Evolutionary conservation across 2,888 invertebrate species (phyloP).

Genomic region (Sphaeridia pumilis): DNA sequence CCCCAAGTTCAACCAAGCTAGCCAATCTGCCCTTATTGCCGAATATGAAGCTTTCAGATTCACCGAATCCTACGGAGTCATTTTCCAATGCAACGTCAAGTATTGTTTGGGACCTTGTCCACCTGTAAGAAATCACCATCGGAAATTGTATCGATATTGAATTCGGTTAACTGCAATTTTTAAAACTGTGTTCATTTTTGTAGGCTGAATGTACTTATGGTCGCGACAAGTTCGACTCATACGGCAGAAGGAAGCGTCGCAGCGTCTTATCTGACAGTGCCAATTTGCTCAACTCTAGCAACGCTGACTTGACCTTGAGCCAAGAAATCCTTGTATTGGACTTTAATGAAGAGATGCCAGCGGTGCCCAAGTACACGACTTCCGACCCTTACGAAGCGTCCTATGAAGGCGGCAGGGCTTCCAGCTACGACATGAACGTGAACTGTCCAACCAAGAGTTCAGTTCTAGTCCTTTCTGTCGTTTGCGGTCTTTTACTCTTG

Average conservation of each 20-base stretch:
- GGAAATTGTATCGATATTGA: too few relatives aligned
- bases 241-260: slow-evolving; percentile 79
- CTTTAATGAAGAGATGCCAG: slow-evolving; percentile 64
- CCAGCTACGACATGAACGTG: slow-evolving; percentile 8
- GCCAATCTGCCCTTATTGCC: slow-evolving; percentile 71
- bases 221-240: slow-evolving; percentile 76
- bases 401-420: slow-evolving; percentile 14
- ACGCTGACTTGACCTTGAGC: slow-evolving; percentile 82
- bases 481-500: slow-evolving; percentile 75
- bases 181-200: too few relatives aligned
- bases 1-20: slow-evolving; percentile 81
- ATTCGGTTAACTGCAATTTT: too few relatives aligned
- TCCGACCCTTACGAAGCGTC: slow-evolving; percentile 24
- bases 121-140: slow-evolving; percentile 61
- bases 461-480: slow-evolving; percentile 77
- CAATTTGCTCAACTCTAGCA: slow-evolving; percentile 47
- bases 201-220: slow-evolving; percentile 86
- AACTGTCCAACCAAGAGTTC: slow-evolving; percentile 78
- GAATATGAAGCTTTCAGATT: slow-evolving; percentile 90
- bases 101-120: slow-evolving; percentile 91
- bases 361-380: slow-evolving; percentile 33
- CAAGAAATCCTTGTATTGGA: slow-evolving; percentile 87
- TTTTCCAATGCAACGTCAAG: slow-evolving; percentile 94
- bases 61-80: slow-evolving; percentile 90
- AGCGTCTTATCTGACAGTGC: slow-evolving; percentile 41